Base-by-base conservation (phyloP, 2,888 invertebrate genomes). In the Orgyia antiqua region DNA sequence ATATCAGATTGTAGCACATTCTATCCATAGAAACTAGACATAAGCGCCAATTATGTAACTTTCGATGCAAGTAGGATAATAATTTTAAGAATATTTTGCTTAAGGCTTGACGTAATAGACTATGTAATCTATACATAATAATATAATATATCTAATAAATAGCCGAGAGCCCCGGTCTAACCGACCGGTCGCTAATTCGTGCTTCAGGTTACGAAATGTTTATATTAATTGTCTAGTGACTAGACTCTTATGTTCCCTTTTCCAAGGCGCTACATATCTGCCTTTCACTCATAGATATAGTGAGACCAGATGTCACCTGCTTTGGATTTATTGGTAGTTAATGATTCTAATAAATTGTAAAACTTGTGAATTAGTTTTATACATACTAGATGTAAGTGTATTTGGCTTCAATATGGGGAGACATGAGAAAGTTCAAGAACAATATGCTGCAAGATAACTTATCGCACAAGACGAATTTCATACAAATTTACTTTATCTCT, bases 121-220 rank as follows among this genome's bases (percentile, higher is more conserved):
- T n/a, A n/a, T n/a, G n/a, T n/a, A n/a, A n/a, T n/a, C n/a, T n/a
- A n/a, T n/a, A 9, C 24, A 10, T 17, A 6, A 62, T 70, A 66
- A 15, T n/a, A 15, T 4, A 6, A 6, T 15, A 64, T 51, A 51
- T 45, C 51, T 54, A 64, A 56, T 58, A 58, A 59, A 56, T 51
- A 49, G 46, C 37, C 52, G 51, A 60, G 50, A 52, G 47, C 60
- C 51, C 39, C 55, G 46, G 50, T 55, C 48, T 51, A 69, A 74
- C 75, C 57, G 73, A 76, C 69, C 64, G 61, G 32, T 42, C 39
- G 44, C 42, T 51, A 56, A 56, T 58, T 54, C 44, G 47, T 49
- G 56, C 55, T 48, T 62, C 58, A 58, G 59, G 65, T 79, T 80
- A 76, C 62, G 74, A 78, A 79, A 79, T 76, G 58, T 72, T 68